Evolutionary conservation across 2,797 vertebrate genomes (phyloP).

Genomic region (Thaleichthys pacificus): DNA sequence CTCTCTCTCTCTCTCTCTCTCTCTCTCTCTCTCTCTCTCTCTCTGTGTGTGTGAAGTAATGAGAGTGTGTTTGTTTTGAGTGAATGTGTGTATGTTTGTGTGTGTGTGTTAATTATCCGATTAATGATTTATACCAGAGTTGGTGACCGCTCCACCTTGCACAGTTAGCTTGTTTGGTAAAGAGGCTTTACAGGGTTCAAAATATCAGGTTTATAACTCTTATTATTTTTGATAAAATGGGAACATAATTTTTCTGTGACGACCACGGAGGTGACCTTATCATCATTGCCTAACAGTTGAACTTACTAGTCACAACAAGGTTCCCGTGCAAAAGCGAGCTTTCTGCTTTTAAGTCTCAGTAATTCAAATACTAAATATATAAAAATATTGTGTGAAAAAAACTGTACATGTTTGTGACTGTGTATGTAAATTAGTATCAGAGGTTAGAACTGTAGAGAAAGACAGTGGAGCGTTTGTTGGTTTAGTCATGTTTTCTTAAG

Average conservation of each 20-base stretch:
- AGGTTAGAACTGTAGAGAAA: neutral
- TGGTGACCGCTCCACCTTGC: conserved; percentile 48
- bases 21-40: too few species aligned
- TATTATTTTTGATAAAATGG: conserved; percentile 2
- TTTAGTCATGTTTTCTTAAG: conserved; percentile 19
- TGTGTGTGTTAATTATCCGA: conserved; percentile 40
- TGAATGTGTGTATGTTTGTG: conserved; percentile 11
- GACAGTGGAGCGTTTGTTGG: conserved; percentile 2
- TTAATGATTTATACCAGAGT: conserved; percentile 35
- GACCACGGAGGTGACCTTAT: neutral
- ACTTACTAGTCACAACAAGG: neutral
- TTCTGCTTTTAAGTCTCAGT: too few species aligned
- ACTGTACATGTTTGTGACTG: neutral
- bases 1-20: too few species aligned
- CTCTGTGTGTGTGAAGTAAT: neutral
- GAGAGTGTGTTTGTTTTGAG: conserved; percentile 8
- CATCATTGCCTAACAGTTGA: neutral
- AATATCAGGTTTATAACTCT: conserved; percentile 32
- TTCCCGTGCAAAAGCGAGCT: neutral
- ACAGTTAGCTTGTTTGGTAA: conserved; percentile 42
- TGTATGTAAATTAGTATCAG: neutral
- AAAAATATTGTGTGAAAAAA: neutral
- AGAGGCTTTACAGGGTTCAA: conserved; percentile 38
- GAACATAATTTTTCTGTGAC: neutral
- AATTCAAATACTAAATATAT: neutral